Conservation (phyloP, 2,888 invertebrate species). For the Drosophila hamatofila region DNA sequence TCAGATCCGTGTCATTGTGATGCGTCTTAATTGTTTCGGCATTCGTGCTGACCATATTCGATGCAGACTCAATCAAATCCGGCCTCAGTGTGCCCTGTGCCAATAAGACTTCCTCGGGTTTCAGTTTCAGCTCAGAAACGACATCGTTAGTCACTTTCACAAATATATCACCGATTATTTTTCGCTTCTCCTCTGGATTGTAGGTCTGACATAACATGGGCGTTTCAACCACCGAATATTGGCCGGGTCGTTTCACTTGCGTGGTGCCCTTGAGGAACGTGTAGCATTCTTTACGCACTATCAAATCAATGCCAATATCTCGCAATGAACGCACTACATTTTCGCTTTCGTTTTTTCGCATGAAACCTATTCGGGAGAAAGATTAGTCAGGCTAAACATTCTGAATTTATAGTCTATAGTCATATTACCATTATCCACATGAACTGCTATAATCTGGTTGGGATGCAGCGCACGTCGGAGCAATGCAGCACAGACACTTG, state of each 20-base stretch:
- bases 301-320: constrained; percentile 92
- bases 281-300: constrained; percentile 90
- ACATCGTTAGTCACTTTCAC: constrained; percentile 97
- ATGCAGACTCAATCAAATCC: constrained; percentile 99
- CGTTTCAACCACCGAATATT: constrained; percentile 87
- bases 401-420: too few relatives aligned
- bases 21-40: constrained; percentile 99
- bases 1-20: constrained; percentile 99
- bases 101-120: constrained; percentile 95
- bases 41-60: constrained; percentile 92
- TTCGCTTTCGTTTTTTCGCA: constrained; percentile 97
- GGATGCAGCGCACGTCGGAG: constrained; percentile 95
- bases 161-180: constrained; percentile 99
- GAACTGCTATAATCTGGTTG: constrained; percentile 97
- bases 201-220: constrained; percentile 93
- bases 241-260: constrained; percentile 89
- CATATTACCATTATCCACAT: constrained; percentile 96
- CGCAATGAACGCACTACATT: constrained; percentile 94
- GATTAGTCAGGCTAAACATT: neutral
- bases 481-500: constrained; percentile 99
- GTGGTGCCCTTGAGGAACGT: constrained; percentile 93
- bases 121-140: constrained; percentile 93
- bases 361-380: constrained; percentile 87
- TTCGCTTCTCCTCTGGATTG: constrained; percentile 98
- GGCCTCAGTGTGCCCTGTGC: constrained; percentile 98